Evolutionary conservation across 2,888 invertebrate species (phyloP).

Genomic region (Acanthosepion pharaonis): DNA sequence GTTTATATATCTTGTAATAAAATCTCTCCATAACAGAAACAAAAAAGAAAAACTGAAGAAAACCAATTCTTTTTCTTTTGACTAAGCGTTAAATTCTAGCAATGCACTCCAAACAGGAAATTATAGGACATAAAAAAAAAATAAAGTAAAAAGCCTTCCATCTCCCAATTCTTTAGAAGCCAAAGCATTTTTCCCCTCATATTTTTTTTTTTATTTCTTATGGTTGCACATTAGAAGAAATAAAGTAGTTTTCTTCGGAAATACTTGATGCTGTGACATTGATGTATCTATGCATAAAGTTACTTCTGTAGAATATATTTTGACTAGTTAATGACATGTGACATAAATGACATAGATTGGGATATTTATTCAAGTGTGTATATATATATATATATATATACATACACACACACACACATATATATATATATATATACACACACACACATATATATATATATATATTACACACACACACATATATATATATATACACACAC

Average conservation of each 20-base stretch:
- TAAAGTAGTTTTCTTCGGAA: constrained; percentile 16
- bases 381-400: not conserved
- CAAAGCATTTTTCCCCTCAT: not conserved
- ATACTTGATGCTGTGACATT: constrained; percentile 15
- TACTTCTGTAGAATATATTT: not conserved
- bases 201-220: not conserved
- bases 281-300: not conserved
- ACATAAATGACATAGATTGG: not conserved
- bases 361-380: not conserved
- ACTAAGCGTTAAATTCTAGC: not conserved
- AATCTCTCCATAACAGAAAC: not conserved
- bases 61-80: not conserved
- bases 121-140: not conserved
- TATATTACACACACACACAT: no score
- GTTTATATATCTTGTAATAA: no score
- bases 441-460: no score
- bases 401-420: no score
- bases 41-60: not conserved
- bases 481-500: no score
- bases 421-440: no score
- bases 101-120: not conserved
- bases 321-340: not conserved
- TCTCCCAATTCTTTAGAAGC: not conserved
- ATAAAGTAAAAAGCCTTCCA: not conserved
- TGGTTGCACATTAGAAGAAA: not conserved